phyloP scores from a whole-genome alignment of 2,888 invertebrate species.

The Xanthorhoe designata region DNA sequence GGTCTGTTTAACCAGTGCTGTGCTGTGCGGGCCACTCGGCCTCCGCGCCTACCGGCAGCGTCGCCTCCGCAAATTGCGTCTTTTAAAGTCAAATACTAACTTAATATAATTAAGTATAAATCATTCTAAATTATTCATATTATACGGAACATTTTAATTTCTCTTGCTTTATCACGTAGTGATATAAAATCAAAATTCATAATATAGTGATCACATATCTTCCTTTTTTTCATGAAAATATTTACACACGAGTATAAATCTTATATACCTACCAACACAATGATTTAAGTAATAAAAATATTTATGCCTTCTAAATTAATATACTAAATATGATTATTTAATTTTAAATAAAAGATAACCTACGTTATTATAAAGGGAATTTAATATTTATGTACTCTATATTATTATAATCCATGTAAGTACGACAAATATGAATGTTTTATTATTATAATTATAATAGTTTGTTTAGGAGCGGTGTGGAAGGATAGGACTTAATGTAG shows the following conservation, averaged over 20 bases:
- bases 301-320: constrained; percentile 44
- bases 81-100: constrained; percentile 48
- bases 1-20: constrained; percentile 44
- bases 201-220: constrained; percentile 73
- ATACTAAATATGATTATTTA: constrained; percentile 22
- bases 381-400: constrained; percentile 8
- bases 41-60: constrained; percentile 17
- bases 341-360: constrained; percentile 25
- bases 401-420: neutral
- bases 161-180: constrained; percentile 64
- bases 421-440: neutral
- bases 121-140: constrained; percentile 64
- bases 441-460: neutral
- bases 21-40: constrained; percentile 30
- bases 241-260: constrained; percentile 12
- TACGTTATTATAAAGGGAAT: constrained; percentile 25
- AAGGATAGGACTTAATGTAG: neutral
- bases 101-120: constrained; percentile 78
- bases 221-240: constrained; percentile 62
- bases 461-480: neutral
- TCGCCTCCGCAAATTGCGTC: constrained; percentile 32
- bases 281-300: constrained; percentile 48
- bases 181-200: constrained; percentile 62
- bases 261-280: constrained; percentile 16
- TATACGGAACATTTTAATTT: constrained; percentile 54